A percentile compares a stretch with the other conserved stretches of the same genome.
These are phyloP conservation scores for Therioaphis trifolii DNA, from an alignment of 2,888 invertebrate species.

Conservation along the genomic window DNA sequence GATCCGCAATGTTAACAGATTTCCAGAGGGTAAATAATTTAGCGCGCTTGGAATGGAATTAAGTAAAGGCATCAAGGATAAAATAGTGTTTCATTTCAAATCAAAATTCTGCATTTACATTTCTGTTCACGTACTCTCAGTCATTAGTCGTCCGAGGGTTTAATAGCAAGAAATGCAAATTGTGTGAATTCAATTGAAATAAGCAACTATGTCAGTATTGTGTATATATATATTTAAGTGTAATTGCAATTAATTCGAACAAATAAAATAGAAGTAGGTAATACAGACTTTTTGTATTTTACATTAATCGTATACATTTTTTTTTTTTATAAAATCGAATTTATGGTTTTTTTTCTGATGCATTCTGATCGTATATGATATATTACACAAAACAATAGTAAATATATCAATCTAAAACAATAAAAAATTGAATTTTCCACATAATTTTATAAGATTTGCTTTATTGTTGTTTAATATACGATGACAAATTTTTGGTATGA, in stretches of 20 bases:
- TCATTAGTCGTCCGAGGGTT: conserved; percentile 52
- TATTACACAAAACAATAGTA: too few species aligned
- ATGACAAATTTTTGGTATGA: too few species aligned
- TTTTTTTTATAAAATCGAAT: not conserved
- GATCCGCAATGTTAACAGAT: conserved; percentile 43
- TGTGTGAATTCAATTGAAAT: conserved; percentile 41
- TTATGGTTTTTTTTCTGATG: conserved; percentile 6
- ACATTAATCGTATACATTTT: conserved; percentile 19
- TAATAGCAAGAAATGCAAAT: conserved; percentile 47
- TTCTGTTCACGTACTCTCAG: conserved; percentile 53
- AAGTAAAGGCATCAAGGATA: conserved; percentile 45
- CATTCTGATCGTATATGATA: too few species aligned
- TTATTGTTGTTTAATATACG: too few species aligned
- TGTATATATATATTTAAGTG: not conserved
- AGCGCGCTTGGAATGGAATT: conserved; percentile 39
- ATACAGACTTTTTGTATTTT: conserved; percentile 15
- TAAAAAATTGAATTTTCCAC: too few species aligned
- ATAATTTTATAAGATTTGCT: too few species aligned
- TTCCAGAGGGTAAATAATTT: conserved; percentile 57
- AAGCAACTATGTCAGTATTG: not conserved
- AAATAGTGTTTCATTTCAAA: conserved; percentile 42
- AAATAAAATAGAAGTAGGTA: conserved; percentile 3
- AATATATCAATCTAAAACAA: too few species aligned
- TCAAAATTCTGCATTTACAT: conserved; percentile 55
- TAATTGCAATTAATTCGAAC: conserved; percentile 46